Base-by-base conservation (phyloP, 2,888 invertebrate species). In the Ormyrus nitidulus region DNA sequence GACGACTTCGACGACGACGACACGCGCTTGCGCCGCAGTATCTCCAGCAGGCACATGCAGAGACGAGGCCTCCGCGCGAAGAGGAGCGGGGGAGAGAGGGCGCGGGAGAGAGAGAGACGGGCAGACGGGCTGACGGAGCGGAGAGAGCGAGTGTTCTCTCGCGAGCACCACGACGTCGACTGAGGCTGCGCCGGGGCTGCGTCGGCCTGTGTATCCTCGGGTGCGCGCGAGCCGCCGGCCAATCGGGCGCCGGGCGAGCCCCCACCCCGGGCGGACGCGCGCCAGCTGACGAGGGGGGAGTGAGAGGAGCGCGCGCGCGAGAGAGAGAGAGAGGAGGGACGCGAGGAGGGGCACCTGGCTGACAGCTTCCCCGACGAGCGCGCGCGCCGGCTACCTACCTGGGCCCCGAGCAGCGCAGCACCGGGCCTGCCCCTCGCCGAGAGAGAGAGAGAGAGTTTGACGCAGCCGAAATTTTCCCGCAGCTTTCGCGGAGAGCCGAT, bases 221-320 rank as follows among this genome's bases (percentile, higher is more conserved):
- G 10, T 83, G 87, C 86, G 89, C 90, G 90, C 90, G 90, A 89
- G 90, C 89, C 90, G 85, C 9, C 84, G 79, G 56, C 90, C 90
- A 90, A 90, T 90, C 83, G 19, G 54, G 54, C 11, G 7, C 48
- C 51, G 19, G 53, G 5, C 48, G 72, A 2, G 10, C 19, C 68
- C 61, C 56, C 51, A 11, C 66, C 13, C 10, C 44, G 10, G n/a
- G 71, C 64, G 49, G 19, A 34, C 70, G 74, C 54, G 76, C 46
- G 80, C 73, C 81, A 81, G 81, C 81, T 81, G 81, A 78, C 81
- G 74, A 62, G 77, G 64, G 19, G 71, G n/a, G 69, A 54, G 59
- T n/a, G 46, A 5, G 46, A 46, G 10, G 51, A n/a, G 65, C 11
- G 5, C 6, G 75, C 79, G 79, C 79, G 75, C 72, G 65, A 80